These are phyloP conservation scores for Eupelmus urozonus DNA, from an alignment of 2,888 invertebrate species.

Conservation along the genomic window DNA sequence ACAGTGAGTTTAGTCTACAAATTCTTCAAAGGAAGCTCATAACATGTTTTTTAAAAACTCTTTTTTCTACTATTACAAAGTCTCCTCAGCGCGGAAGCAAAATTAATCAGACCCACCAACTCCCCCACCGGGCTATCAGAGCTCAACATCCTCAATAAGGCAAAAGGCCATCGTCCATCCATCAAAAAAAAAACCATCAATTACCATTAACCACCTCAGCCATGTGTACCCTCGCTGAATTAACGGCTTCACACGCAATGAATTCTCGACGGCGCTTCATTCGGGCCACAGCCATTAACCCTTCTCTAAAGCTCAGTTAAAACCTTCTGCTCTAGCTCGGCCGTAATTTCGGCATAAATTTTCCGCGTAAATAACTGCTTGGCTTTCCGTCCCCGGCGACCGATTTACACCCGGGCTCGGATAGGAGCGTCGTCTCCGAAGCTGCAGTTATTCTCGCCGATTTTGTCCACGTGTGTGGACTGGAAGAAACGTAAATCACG, in stretches of 20 bases:
- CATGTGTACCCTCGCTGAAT: not conserved
- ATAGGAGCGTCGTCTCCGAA: not conserved
- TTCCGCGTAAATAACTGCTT: slow-evolving; percentile 38
- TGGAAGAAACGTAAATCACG: not conserved
- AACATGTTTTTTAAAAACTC: no score
- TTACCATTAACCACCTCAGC: no score
- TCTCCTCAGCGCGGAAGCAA: no score
- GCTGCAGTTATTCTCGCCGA: not conserved
- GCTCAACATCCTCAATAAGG: no score
- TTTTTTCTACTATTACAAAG: no score
- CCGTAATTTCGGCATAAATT: slow-evolving; percentile 44
- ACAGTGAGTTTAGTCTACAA: no score
- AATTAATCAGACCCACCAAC: no score
- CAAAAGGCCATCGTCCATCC: no score
- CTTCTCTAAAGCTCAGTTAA: not conserved
- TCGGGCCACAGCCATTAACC: slow-evolving; percentile 22
- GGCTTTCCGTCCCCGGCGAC: not conserved
- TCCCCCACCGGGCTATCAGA: no score
- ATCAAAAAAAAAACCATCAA: no score
- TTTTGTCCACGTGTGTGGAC: not conserved
- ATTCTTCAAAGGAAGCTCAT: no score
- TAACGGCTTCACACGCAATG: slow-evolving; percentile 20
- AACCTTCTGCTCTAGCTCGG: not conserved
- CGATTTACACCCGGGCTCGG: slow-evolving; percentile 13
- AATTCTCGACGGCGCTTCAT: slow-evolving; percentile 13